Conservation (phyloP, 2,113 vertebrate genomes). For the Bujurquina vittata region DNA sequence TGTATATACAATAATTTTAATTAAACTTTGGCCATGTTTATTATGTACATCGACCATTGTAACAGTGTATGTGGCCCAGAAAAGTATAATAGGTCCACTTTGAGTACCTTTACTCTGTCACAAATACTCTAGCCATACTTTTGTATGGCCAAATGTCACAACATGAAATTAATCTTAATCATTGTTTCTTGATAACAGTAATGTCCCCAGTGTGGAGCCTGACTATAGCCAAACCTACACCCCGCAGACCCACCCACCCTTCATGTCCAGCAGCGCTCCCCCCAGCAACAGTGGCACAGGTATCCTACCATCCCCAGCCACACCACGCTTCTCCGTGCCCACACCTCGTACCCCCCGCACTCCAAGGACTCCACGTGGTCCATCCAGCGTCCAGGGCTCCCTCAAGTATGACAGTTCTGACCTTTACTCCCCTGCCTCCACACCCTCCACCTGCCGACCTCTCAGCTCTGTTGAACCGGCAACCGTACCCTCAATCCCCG, state of each 20-base stretch:
- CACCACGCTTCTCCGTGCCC: slow-evolving; percentile 92
- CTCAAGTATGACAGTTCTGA: slow-evolving; percentile 98
- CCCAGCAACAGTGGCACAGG: slow-evolving; percentile 94
- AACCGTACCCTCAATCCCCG: slow-evolving; percentile 94
- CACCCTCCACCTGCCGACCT: slow-evolving; percentile 94
- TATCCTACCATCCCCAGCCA: slow-evolving; percentile 96
- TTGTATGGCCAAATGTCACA: not conserved
- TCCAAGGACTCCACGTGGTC: slow-evolving; percentile 93
- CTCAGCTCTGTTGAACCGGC: slow-evolving; percentile 97
- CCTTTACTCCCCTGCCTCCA: slow-evolving; percentile 96
- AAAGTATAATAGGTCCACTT: not conserved
- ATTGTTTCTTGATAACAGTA: slow-evolving; percentile 55
- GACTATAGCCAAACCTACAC: slow-evolving; percentile 95
- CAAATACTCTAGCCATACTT: not conserved
- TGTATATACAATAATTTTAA: no score
- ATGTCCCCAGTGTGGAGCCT: slow-evolving; percentile 89
- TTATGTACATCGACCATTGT: no score
- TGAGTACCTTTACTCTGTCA: not conserved
- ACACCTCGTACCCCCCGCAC: slow-evolving; percentile 95
- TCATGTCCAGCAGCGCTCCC: slow-evolving; percentile 93
- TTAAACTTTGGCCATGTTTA: no score
- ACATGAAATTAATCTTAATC: not conserved
- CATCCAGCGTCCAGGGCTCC: slow-evolving; percentile 94
- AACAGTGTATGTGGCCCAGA: not conserved
- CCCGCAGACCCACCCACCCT: slow-evolving; percentile 94